These are phyloP conservation scores for Ceramica pisi DNA, from an alignment of 2,888 invertebrate genomes.

Conservation along the genomic window DNA sequence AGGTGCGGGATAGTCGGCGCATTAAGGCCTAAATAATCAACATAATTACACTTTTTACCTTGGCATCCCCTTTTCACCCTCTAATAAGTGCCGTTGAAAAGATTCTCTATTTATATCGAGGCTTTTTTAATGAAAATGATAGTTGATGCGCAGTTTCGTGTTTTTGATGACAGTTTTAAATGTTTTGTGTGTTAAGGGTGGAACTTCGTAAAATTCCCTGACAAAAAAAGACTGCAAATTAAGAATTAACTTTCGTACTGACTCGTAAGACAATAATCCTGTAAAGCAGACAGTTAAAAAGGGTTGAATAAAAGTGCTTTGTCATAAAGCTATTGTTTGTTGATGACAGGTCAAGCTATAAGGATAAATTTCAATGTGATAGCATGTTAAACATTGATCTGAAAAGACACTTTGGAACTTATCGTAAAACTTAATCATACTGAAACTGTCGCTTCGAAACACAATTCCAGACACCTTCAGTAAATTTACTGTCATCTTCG, in stretches of 20 bases:
- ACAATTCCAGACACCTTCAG: not conserved
- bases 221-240: not conserved
- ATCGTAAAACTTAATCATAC: not conserved
- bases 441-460: not conserved
- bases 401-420: not conserved
- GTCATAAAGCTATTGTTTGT: conserved; percentile 20
- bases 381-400: not conserved
- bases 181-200: conserved; percentile 3
- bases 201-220: not conserved
- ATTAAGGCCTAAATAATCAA: conserved; percentile 91
- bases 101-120: conserved; percentile 81
- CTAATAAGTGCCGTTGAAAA: conserved; percentile 83
- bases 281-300: conserved; percentile 23
- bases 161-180: conserved; percentile 59
- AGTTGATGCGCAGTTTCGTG: conserved; percentile 71
- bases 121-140: conserved; percentile 71
- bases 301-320: conserved; percentile 23
- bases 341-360: not conserved
- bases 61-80: conserved; percentile 83
- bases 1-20: conserved; percentile 86
- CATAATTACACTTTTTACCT: conserved; percentile 91
- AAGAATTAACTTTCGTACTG: conserved; percentile 4
- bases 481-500: not conserved
- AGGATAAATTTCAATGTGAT: not conserved
- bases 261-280: conserved; percentile 35